phyloP scores from a whole-genome alignment of 2,888 invertebrate genomes.

The Congeria kusceri region DNA sequence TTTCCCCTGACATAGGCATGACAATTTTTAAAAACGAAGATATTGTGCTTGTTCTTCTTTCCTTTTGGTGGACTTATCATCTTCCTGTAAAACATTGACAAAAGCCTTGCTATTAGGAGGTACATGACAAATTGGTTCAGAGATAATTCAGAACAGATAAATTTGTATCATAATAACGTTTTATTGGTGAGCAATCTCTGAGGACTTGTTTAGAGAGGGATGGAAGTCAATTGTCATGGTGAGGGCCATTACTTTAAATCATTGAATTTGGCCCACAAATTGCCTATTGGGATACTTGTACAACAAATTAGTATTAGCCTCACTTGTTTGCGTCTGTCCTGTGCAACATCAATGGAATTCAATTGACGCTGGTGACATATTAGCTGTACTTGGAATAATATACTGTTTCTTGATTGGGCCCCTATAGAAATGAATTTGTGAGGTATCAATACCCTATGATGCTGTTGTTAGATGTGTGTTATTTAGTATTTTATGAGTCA shows the following conservation, averaged over 20 bases:
- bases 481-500: no score
- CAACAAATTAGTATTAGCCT: constrained; percentile 65
- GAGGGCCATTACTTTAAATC: constrained; percentile 53
- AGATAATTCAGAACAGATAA: constrained; percentile 36
- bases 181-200: constrained; percentile 36
- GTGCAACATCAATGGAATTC: constrained; percentile 56
- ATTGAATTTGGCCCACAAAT: constrained; percentile 55
- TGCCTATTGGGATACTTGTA: constrained; percentile 45
- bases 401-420: constrained; percentile 22
- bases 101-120: constrained; percentile 22
- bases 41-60: neutral
- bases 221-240: constrained; percentile 64
- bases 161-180: constrained; percentile 48
- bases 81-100: constrained; percentile 25
- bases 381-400: constrained; percentile 9
- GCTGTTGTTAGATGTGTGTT: neutral
- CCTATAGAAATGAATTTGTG: neutral
- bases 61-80: constrained; percentile 10
- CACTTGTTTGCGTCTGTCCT: constrained; percentile 60
- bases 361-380: constrained; percentile 48
- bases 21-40: constrained; percentile 49
- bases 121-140: constrained; percentile 47
- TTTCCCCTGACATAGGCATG: constrained; percentile 31
- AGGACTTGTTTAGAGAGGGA: constrained; percentile 56
- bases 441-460: neutral